Conservation (phyloP, 2,888 invertebrate species). For the Chymomyza procnemis region DNA sequence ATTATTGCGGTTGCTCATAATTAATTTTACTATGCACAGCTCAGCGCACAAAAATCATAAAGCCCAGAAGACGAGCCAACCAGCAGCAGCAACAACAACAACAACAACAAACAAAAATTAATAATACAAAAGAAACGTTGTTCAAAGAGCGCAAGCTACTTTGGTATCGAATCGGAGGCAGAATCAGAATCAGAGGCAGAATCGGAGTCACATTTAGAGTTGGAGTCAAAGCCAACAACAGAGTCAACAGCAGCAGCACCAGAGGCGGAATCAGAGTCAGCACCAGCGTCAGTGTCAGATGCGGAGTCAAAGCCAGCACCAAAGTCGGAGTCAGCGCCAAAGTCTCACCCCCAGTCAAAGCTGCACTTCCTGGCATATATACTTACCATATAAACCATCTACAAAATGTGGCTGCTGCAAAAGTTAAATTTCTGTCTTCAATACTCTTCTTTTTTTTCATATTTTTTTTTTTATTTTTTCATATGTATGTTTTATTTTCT, state of each 20-base stretch:
- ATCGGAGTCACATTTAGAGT: neutral
- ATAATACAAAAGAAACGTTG: slow-evolving; percentile 58
- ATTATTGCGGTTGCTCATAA: slow-evolving; percentile 57
- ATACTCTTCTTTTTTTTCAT: slow-evolving; percentile 8
- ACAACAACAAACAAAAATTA: slow-evolving; percentile 52
- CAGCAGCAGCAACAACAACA: slow-evolving; percentile 16
- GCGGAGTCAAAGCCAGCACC: slow-evolving; percentile 12
- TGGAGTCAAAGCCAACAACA: neutral
- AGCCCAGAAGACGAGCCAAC: slow-evolving; percentile 34
- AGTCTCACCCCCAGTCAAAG: neutral
- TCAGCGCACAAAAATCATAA: slow-evolving; percentile 49
- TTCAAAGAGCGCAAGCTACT: slow-evolving; percentile 19
- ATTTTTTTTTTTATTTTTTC: slow-evolving; percentile 37
- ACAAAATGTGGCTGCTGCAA: neutral
- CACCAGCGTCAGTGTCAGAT: neutral
- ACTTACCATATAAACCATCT: slow-evolving; percentile 10
- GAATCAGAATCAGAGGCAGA: neutral
- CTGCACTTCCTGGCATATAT: neutral
- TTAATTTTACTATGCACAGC: slow-evolving; percentile 61
- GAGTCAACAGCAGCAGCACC: too few species aligned
- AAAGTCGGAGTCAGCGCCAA: neutral
- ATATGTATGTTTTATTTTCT: slow-evolving; percentile 55
- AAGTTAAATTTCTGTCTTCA: slow-evolving; percentile 26
- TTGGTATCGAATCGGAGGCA: slow-evolving; percentile 36
- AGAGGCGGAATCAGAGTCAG: slow-evolving; percentile 36